Percentiles rank a stretch among this genome's conserved stretches.
These are phyloP conservation scores for Tamias sibiricus DNA, from an alignment of 2,113 vertebrate species.

Conservation along the genomic window DNA sequence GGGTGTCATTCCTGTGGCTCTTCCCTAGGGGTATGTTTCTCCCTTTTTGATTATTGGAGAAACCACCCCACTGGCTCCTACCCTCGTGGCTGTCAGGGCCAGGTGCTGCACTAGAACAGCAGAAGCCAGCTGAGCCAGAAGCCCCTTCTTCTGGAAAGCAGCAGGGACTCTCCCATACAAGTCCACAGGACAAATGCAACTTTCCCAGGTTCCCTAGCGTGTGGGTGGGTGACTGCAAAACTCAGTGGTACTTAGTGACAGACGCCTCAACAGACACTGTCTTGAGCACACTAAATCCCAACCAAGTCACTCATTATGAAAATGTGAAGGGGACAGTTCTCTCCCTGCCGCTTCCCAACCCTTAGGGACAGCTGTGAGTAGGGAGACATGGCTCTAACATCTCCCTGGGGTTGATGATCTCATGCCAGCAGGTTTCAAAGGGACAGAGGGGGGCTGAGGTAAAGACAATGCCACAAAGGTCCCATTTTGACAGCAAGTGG, in stretches of 20 bases:
- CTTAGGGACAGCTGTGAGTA: rapidly evolving
- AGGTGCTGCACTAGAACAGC: rapidly evolving
- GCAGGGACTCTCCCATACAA: rapidly evolving
- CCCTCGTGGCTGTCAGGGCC: rapidly evolving
- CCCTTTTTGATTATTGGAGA: not conserved
- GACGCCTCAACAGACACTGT: not conserved
- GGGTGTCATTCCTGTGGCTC: not conserved
- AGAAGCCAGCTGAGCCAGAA: not conserved
- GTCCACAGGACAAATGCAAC: not conserved
- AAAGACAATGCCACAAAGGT: not conserved
- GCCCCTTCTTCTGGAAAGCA: not conserved
- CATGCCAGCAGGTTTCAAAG: not conserved
- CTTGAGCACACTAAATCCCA: rapidly evolving
- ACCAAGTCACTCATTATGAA: not conserved
- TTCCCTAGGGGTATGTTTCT: not conserved
- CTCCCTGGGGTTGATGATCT: not conserved
- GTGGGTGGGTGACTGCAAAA: rapidly evolving
- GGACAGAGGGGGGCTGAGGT: not conserved
- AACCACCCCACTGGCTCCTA: not conserved
- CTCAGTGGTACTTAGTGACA: rapidly evolving
- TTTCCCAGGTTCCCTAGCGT: not conserved
- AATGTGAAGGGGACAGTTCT: not conserved
- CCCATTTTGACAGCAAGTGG: not conserved
- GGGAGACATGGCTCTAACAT: not conserved
- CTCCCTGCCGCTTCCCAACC: not conserved